Percentiles rank a stretch among this genome's conserved stretches.
phyloP scores from a whole-genome alignment of 2,888 invertebrate species.

The Atethmia centrago region DNA sequence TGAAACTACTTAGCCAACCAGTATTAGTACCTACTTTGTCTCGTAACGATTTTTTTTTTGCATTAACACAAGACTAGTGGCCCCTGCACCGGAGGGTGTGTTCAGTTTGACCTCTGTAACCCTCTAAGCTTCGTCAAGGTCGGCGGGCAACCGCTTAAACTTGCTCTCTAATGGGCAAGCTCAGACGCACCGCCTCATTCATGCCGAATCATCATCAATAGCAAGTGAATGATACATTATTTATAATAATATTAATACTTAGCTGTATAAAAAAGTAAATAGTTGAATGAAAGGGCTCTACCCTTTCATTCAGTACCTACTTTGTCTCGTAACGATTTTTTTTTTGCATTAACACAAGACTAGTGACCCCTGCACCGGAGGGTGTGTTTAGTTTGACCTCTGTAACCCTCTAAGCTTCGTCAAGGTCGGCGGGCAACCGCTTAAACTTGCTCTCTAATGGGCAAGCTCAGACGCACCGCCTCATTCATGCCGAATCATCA shows the following conservation, averaged over 20 bases:
- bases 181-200: constrained; percentile 26
- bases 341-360: constrained; percentile 1
- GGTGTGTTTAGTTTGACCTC: constrained; percentile 60
- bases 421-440: constrained; percentile 44
- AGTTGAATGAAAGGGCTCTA: no score
- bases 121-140: constrained; percentile 49
- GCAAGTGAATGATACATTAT: neutral
- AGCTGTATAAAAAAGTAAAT: no score
- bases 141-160: constrained; percentile 10
- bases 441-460: constrained; percentile 22
- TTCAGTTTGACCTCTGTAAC: constrained; percentile 53
- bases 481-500: constrained; percentile 29
- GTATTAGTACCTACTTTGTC: neutral
- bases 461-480: constrained; percentile 19
- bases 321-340: neutral
- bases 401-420: constrained; percentile 32
- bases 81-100: constrained; percentile 46
- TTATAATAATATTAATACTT: constrained; percentile 10
- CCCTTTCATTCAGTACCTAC: neutral
- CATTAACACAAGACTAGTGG: constrained; percentile 8
- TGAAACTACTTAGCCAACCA: neutral
- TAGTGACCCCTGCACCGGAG: constrained; percentile 19
- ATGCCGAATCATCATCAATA: constrained; percentile 17
- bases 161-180: constrained; percentile 28
- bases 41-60: neutral